phyloP scores from a whole-genome alignment of 2,888 invertebrate species.

The Trissolcus brochymenae region DNA sequence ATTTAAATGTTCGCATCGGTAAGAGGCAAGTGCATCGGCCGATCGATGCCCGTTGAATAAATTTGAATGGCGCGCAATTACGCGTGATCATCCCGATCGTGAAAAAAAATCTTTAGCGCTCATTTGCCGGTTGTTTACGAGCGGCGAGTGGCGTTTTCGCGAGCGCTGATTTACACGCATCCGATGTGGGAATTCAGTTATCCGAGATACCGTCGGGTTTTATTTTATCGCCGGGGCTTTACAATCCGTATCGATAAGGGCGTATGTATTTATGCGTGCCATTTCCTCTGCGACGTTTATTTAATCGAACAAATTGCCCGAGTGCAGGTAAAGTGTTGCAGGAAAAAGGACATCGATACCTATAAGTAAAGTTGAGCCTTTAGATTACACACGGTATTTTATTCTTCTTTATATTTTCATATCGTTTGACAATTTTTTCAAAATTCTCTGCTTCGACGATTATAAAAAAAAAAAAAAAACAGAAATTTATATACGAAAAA shows the following conservation, averaged over 20 bases:
- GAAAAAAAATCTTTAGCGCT: constrained; percentile 33
- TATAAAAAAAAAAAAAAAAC: too few species aligned
- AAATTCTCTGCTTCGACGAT: too few species aligned
- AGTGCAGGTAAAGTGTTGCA: constrained; percentile 3
- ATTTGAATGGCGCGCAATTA: constrained; percentile 36
- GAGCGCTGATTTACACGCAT: constrained; percentile 22
- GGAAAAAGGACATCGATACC: too few species aligned
- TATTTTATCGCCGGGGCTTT: constrained; percentile 17
- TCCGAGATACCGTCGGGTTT: constrained; percentile 8
- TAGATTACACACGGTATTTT: not conserved
- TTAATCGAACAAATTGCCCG: constrained; percentile 14
- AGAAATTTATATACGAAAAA: too few species aligned
- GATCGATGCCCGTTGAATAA: constrained; percentile 42
- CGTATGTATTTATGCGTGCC: constrained; percentile 16
- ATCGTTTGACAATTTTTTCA: too few species aligned
- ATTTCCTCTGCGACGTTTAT: not conserved
- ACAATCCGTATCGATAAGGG: constrained; percentile 14
- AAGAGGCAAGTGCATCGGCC: constrained; percentile 31
- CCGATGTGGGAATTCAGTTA: constrained; percentile 18
- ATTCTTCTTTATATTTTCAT: too few species aligned
- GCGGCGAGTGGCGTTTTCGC: constrained; percentile 14
- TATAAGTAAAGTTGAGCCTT: constrained; percentile 1
- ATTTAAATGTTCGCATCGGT: constrained; percentile 32
- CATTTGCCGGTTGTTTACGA: constrained; percentile 36
- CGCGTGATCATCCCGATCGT: constrained; percentile 22